Evolutionary conservation across 2,113 vertebrate genomes (phyloP), one percentile per base, ranked within the genome.

Genomic region (Jacana jacana): DNA sequence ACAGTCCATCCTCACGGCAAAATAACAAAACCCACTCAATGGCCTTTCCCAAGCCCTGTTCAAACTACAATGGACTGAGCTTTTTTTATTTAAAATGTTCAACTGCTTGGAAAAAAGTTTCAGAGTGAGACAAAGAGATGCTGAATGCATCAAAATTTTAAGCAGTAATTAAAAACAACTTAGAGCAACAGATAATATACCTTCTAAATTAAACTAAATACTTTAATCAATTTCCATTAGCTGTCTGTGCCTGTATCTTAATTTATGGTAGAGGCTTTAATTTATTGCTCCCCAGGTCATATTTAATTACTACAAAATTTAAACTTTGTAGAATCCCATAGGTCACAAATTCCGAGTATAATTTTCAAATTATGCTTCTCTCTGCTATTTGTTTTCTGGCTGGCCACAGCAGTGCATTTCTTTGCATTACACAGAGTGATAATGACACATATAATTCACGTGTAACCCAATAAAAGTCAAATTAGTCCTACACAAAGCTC

Each of bases 181-280:
- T 60, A 81, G 76, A 95, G 72, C 30, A 91, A 78, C 20, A 81
- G 76, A 88, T 81, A 81, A 96, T 91, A 81, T 46, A 89, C 10
- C 22, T 51, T 39, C 51, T 71, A 81, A 81, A 91, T 84, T 91
- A 94, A 89, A 75, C 95, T 48, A 87, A 94, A 89, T 46, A 77
- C 40, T 82, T 93, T 23, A 90, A 93, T 94, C 72, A 68, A 78
- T 75, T 96, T 81, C 55, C 39, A 84, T 92, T 94, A 95, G 73
- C 64, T 86, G 63, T 31, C 54, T 90, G 31, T 60, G 78, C 17
- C 51, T 89, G 33, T 44, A 31, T 71, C 51, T 86, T 88, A 73
- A 91, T 81, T 93, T 82, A 89, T 8, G 9, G 35, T 10, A 89
- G 35, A 84, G 8, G 52, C 23, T 95, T 92, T 89, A 91, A 89